A percentile compares a stretch with the other conserved stretches of the same genome.
These are phyloP conservation scores for Ennomos quercinarius DNA, from an alignment of 2,888 invertebrate genomes.

Conservation along the genomic window DNA sequence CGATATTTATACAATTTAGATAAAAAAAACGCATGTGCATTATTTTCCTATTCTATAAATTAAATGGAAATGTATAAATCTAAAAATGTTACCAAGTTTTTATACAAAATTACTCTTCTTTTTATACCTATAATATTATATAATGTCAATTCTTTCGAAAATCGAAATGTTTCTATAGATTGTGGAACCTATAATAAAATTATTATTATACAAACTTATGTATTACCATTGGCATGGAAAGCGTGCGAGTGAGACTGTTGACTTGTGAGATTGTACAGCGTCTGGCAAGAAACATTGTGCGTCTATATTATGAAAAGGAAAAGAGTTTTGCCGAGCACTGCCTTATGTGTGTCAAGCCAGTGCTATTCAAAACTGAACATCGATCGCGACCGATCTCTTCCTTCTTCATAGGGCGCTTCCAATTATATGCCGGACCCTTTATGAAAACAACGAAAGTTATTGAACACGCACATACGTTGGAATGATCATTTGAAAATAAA, in stretches of 20 bases:
- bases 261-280: constrained; percentile 47
- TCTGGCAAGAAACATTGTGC: constrained; percentile 12
- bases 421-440: constrained; percentile 21
- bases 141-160: constrained; percentile 78
- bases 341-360: constrained; percentile 18
- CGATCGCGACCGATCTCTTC: constrained; percentile 19
- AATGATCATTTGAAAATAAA: constrained; percentile 43
- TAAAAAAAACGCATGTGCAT: constrained; percentile 63
- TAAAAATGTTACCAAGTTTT: constrained; percentile 65
- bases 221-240: constrained; percentile 64
- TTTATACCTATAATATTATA: constrained; percentile 63
- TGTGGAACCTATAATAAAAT: constrained; percentile 51
- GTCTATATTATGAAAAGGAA: constrained; percentile 1
- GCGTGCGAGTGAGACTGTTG: constrained; percentile 73
- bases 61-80: constrained; percentile 50
- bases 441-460: constrained; percentile 61
- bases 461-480: constrained; percentile 67
- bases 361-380: constrained; percentile 22
- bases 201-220: constrained; percentile 57
- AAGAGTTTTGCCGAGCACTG: constrained; percentile 22
- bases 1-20: constrained; percentile 51
- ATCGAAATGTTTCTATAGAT: constrained; percentile 70
- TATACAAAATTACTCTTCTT: constrained; percentile 72
- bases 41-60: constrained; percentile 65
- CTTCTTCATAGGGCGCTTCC: constrained; percentile 7